Base-by-base conservation (phyloP, 2,113 vertebrate genomes). In the Vombatus ursinus region DNA sequence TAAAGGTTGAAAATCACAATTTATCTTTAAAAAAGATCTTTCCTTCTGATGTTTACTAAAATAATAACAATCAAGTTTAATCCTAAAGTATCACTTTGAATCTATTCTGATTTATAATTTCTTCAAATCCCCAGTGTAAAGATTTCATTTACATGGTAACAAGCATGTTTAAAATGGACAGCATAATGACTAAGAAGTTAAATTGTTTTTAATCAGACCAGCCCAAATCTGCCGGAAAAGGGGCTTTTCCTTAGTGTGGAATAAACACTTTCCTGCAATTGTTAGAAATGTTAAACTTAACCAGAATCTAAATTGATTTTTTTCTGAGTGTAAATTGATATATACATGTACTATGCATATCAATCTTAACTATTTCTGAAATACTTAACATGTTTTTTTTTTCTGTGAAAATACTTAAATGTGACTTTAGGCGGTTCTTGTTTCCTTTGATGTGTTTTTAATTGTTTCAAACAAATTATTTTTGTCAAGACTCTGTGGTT, bases 201-300 rank as follows among this genome's bases (percentile, higher is more conserved):
- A 95, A 96, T 97, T 98, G 96, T 98, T 98, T 94, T 98, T 97
- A n/a, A 98, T 98, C 98, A 98, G 96, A 93, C 54, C 95, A 50
- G 97, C 96, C 96, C 98, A 99, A 98, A 96, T 98, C 54, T 97
- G 95, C 98, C 98, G 98, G 98, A 98, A 99, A 98, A 95, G 96
- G 97, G 97, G 52, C 95, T 97, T 94, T 98, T 98, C 97, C 97
- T 97, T 96, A 92, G 57, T 96, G 91, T 97, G 97, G 97, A 97
- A 97, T 97, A 97, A 96, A 96, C 97, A 95, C 96, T 97, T 99
- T 99, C 98, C 98, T 98, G 95, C 95, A 92, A 98, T 99, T 99
- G 98, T 98, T 98, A 98, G 96, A 89, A 50, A 94, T 97, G 61
- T 96, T 97, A 97, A 98, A 98, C 97, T 97, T 98, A 95, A 97